phyloP scores from a whole-genome alignment of 2,113 vertebrate genomes.

The Tapirus terrestris region DNA sequence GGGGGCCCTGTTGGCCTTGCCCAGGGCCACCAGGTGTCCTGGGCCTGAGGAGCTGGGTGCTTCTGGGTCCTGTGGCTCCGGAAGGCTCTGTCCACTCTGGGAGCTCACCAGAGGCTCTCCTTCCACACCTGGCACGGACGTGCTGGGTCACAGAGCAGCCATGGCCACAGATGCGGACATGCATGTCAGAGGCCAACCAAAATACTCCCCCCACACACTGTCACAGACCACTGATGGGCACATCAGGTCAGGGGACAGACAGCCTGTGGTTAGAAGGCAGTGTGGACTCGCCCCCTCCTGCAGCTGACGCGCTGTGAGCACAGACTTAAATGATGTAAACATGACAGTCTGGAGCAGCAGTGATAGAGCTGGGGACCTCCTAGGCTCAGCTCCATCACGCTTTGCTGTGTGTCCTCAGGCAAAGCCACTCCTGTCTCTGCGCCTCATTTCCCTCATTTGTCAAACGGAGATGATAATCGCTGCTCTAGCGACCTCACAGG shows the following conservation, averaged over 20 bases:
- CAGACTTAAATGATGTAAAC: not conserved
- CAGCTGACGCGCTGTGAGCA: not conserved
- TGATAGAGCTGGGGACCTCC: not conserved
- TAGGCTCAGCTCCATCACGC: not conserved
- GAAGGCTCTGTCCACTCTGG: constrained; percentile 80
- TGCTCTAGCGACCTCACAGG: not conserved
- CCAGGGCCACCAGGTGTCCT: constrained; percentile 67
- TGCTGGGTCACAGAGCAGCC: not conserved
- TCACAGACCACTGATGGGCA: not conserved
- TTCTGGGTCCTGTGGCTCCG: constrained; percentile 84
- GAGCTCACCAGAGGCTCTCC: constrained; percentile 85
- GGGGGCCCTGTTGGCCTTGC: constrained; percentile 67
- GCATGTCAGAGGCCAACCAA: not conserved
- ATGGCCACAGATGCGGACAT: not conserved
- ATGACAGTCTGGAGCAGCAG: not conserved
- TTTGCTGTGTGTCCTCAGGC: not conserved
- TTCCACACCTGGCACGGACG: constrained; percentile 73
- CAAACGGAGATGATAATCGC: not conserved
- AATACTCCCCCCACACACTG: rapidly evolving
- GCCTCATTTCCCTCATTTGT: not conserved
- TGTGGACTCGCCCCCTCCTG: rapidly evolving
- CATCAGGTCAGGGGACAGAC: rapidly evolving
- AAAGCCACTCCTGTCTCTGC: not conserved
- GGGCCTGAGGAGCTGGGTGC: constrained; percentile 91
- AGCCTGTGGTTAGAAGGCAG: not conserved